Evolutionary conservation across 2,888 invertebrate genomes (phyloP).

Genomic region (Calameuta pallipes): DNA sequence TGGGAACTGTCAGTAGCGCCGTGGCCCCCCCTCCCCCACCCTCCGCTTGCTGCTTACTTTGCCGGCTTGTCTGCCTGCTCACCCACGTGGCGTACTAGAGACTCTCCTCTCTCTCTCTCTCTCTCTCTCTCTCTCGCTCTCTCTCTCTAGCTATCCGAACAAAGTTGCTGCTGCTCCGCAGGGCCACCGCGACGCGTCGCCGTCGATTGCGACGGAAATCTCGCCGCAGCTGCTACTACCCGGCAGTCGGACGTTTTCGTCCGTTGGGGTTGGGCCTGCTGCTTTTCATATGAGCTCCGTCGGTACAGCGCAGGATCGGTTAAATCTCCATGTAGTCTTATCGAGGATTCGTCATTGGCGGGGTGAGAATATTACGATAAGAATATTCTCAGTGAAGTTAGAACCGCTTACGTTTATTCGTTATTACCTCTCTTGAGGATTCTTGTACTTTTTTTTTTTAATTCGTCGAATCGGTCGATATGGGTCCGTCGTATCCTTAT

Average conservation of each 20-base stretch:
- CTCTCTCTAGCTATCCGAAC: conserved; percentile 4
- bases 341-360: too few relatives aligned
- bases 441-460: too few relatives aligned
- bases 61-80: conserved; percentile 9
- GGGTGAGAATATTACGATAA: too few relatives aligned
- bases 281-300: too few relatives aligned
- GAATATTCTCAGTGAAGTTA: too few relatives aligned
- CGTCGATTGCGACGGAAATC: conserved; percentile 17
- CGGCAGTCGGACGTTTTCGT: conserved; percentile 13
- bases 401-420: too few relatives aligned
- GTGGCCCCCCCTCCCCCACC: conserved; percentile 35
- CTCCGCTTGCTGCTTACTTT: conserved; percentile 13
- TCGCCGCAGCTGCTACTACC: conserved; percentile 4
- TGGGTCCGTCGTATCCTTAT: too few relatives aligned
- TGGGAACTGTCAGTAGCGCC: conserved; percentile 58
- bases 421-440: too few relatives aligned
- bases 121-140: too few relatives aligned
- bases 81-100: conserved; percentile 17
- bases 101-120: not conserved
- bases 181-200: conserved; percentile 18
- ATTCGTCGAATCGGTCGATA: too few relatives aligned
- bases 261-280: conserved; percentile 10
- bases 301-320: too few relatives aligned
- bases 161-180: conserved; percentile 17
- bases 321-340: too few relatives aligned